These are phyloP conservation scores for Brevimyrus niger DNA, from an alignment of 2,113 vertebrate species.

Conservation along the genomic window DNA sequence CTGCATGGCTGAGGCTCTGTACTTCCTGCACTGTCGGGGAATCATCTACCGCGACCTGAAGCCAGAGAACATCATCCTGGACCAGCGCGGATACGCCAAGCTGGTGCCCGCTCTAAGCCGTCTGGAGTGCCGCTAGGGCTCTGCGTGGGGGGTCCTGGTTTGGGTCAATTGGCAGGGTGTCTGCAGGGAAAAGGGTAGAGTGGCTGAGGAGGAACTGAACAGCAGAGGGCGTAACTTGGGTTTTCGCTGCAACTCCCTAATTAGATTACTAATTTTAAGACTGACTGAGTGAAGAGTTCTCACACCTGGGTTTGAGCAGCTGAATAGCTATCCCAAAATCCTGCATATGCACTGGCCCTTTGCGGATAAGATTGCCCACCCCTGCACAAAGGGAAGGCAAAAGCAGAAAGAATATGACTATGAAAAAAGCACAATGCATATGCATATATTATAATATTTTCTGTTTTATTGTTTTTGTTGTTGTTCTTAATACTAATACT, in stretches of 20 bases:
- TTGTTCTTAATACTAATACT: background rate
- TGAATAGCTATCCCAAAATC: background rate
- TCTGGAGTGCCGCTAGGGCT: background rate
- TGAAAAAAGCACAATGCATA: background rate
- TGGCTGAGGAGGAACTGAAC: background rate
- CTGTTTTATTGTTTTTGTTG: background rate
- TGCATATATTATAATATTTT: background rate
- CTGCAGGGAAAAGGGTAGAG: background rate
- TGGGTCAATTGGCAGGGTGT: background rate
- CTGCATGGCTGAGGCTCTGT: conserved; percentile 60
- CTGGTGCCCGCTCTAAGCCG: conserved; percentile 44
- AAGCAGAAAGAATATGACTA: background rate
- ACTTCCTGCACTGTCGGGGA: conserved; percentile 52
- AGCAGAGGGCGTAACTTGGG: background rate
- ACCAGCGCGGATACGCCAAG: conserved; percentile 62
- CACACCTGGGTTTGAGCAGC: background rate
- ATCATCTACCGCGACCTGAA: conserved; percentile 64
- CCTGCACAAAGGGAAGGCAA: background rate
- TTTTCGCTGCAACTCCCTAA: background rate
- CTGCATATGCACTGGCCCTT: background rate
- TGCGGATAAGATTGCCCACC: background rate
- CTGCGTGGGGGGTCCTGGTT: background rate
- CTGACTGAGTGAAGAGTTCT: background rate
- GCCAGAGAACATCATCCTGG: conserved; percentile 61
- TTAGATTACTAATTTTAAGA: background rate